A percentile compares a stretch with the other conserved stretches of the same genome.
phyloP scores from a whole-genome alignment of 2,113 vertebrate species.

The Mus musculus region GRCm39 chr6:98089501-98090000 shows the following conservation, averaged over 20 bases:
- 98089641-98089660: conserved; percentile 61
- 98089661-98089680: conserved; percentile 60
- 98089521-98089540: conserved; percentile 85
- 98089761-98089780: conserved; percentile 80
- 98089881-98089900: conserved; percentile 27
- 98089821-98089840: conserved; percentile 57
- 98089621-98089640: conserved; percentile 70
- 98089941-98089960: conserved; percentile 84
- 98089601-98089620: conserved; percentile 83
- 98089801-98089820: conserved; percentile 65
- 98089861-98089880: background rate
- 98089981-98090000: conserved; percentile 82
- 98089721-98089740: conserved; percentile 73
- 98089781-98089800: conserved; percentile 82
- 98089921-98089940: conserved; percentile 62
- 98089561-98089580: conserved; percentile 77
- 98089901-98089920: conserved; percentile 56
- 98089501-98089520: conserved; percentile 84
- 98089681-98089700: conserved; percentile 75
- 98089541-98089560: conserved; percentile 74
- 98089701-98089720: conserved; percentile 74
- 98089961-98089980: background rate
- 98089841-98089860: background rate
- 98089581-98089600: conserved; percentile 74
- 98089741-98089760: conserved; percentile 76